phyloP scores from a whole-genome alignment of 2,797 vertebrate species.

The Sebastes steindachneri region DNA sequence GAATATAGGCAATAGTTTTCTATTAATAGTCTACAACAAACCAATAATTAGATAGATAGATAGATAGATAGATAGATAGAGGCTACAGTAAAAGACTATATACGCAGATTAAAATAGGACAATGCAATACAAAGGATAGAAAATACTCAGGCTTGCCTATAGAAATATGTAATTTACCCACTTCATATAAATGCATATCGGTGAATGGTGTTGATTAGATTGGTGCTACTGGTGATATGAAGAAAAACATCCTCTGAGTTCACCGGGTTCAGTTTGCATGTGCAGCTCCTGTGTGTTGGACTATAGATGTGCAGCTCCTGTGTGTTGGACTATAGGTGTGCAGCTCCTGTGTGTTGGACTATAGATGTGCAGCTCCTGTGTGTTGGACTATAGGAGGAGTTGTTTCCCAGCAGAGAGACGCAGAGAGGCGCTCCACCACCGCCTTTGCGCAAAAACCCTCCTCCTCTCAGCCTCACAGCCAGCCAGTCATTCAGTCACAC shows the following conservation, averaged over 20 bases:
- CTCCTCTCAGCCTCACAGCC: not conserved
- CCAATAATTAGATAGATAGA: too few relatives aligned
- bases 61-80: too few relatives aligned
- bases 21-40: too few relatives aligned
- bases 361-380: conserved; percentile 9
- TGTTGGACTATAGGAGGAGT: conserved; percentile 55
- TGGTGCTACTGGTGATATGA: not conserved
- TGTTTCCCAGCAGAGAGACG: conserved; percentile 58
- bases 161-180: too few relatives aligned
- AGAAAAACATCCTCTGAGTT: conserved; percentile 11
- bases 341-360: not conserved
- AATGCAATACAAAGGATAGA: not conserved
- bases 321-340: not conserved
- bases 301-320: not conserved
- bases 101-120: not conserved
- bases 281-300: not conserved
- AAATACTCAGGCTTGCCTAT: not conserved
- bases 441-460: conserved; percentile 68
- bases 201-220: not conserved
- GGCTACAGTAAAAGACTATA: not conserved
- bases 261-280: conserved; percentile 34
- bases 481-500: conserved; percentile 54
- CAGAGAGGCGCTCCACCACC: conserved; percentile 80
- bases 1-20: not conserved
- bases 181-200: not conserved